Percentiles rank a stretch among this genome's conserved stretches.
Evolutionary conservation across 2,113 vertebrate genomes (phyloP).

Genomic region (Pipra filicauda): DNA sequence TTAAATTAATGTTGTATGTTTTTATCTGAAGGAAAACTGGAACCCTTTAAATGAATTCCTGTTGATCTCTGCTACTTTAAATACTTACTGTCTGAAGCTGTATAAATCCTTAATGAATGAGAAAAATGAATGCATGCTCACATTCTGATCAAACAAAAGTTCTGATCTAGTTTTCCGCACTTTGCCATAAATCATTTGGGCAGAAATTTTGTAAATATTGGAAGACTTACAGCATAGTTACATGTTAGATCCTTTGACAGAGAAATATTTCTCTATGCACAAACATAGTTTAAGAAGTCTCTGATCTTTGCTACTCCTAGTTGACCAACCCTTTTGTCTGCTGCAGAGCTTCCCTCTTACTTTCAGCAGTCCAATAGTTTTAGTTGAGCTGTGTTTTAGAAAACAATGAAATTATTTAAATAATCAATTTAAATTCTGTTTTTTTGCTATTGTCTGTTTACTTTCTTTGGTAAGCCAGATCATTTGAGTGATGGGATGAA

Average conservation of each 20-base stretch:
- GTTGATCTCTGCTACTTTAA: not conserved
- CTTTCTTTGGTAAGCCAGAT: not conserved
- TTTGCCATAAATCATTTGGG: not conserved
- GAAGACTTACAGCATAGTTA: not conserved
- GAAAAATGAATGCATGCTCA: fast-evolving
- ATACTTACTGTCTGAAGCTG: not conserved
- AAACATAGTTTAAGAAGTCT: not conserved
- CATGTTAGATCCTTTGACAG: not conserved
- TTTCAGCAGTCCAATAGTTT: not conserved
- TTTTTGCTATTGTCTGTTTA: not conserved
- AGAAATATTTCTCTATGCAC: not conserved
- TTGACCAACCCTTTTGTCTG: not conserved
- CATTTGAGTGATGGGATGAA: not conserved
- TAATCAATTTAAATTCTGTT: not conserved
- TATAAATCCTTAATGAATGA: not conserved
- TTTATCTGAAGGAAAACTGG: not conserved
- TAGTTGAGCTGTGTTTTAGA: not conserved
- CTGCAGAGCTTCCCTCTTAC: not conserved
- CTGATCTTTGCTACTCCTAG: not conserved
- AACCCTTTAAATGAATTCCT: not conserved
- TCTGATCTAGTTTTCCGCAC: not conserved
- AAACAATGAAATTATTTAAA: not conserved
- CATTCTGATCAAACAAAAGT: not conserved
- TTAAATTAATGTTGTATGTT: not conserved
- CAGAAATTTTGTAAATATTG: not conserved